A percentile compares a stretch with the other conserved stretches of the same genome.
phyloP scores from a whole-genome alignment of 2,797 vertebrate genomes.

The Siniperca obscura region DNA sequence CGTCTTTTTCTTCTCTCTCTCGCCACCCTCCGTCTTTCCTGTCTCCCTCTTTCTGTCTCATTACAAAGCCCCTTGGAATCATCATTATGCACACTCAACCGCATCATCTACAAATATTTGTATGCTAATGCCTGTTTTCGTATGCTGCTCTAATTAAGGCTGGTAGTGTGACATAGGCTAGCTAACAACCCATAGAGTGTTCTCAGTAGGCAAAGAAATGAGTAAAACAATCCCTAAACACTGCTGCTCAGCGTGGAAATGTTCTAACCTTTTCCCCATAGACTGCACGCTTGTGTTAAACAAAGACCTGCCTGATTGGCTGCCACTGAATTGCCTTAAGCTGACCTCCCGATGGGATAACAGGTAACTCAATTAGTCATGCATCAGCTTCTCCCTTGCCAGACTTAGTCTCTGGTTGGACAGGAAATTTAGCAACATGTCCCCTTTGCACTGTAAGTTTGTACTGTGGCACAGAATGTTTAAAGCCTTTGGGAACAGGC shows the following conservation, averaged over 20 bases:
- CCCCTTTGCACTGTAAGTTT: conserved; percentile 15
- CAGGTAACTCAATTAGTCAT: conserved; percentile 63
- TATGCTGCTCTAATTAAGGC: conserved; percentile 73
- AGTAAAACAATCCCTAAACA: conserved; percentile 62
- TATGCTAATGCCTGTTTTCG: conserved; percentile 79
- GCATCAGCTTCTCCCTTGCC: conserved; percentile 22
- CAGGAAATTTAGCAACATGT: conserved; percentile 16
- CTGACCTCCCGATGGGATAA: conserved; percentile 41
- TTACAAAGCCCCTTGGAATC: conserved; percentile 53
- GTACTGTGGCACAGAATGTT: conserved; percentile 2
- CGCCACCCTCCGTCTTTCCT: not conserved
- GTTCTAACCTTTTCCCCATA: conserved; percentile 57
- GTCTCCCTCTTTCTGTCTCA: conserved; percentile 9
- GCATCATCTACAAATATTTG: conserved; percentile 77
- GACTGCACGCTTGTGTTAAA: conserved; percentile 58
- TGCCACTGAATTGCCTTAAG: conserved; percentile 44
- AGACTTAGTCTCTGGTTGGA: conserved; percentile 18
- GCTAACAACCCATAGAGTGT: conserved; percentile 67
- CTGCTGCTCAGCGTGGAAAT: conserved; percentile 52
- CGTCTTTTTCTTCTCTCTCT: not conserved
- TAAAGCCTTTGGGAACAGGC: conserved; percentile 56
- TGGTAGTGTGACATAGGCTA: conserved; percentile 66
- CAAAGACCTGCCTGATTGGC: conserved; percentile 64
- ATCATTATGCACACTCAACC: conserved; percentile 63
- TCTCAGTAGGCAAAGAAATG: conserved; percentile 64